phyloP scores from a whole-genome alignment of 2,113 vertebrate species.

The Mastomys natalensis region DNA sequence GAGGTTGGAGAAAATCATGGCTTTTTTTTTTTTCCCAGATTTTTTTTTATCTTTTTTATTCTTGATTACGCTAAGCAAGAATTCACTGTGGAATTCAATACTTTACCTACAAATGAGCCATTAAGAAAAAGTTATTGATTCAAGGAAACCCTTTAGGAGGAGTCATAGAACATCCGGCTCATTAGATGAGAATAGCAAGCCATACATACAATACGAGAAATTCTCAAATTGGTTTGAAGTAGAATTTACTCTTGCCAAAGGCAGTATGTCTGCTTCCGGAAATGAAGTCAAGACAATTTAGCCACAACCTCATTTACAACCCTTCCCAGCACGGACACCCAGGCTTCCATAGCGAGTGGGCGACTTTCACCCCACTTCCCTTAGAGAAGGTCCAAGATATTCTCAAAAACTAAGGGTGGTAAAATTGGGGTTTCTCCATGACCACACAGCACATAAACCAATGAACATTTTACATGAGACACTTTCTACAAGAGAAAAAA shows the following conservation, averaged over 20 bases:
- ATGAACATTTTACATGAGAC: background rate
- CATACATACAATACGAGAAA: slow-evolving; percentile 3
- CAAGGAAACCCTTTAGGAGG: background rate
- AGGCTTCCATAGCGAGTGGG: background rate
- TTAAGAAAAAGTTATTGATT: slow-evolving; percentile 48
- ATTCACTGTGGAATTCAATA: background rate
- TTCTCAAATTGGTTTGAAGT: slow-evolving; percentile 15
- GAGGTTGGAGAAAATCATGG: background rate
- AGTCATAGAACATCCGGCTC: background rate
- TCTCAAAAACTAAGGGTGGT: background rate
- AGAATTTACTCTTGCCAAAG: background rate
- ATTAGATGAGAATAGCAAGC: background rate
- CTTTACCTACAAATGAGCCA: background rate
- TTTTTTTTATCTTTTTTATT: too few species aligned
- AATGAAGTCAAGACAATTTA: slow-evolving; percentile 16
- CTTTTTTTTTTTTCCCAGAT: background rate
- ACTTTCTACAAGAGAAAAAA: background rate
- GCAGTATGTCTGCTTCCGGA: background rate
- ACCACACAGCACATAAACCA: background rate
- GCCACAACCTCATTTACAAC: background rate
- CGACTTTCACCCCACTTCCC: background rate
- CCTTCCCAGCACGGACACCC: background rate
- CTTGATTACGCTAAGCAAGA: background rate
- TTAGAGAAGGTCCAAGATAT: background rate
- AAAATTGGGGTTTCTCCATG: background rate